These are phyloP conservation scores for Zoanthus gigantus DNA, from an alignment of 92 coral and sea anemone species.

Conservation along the genomic window DNA sequence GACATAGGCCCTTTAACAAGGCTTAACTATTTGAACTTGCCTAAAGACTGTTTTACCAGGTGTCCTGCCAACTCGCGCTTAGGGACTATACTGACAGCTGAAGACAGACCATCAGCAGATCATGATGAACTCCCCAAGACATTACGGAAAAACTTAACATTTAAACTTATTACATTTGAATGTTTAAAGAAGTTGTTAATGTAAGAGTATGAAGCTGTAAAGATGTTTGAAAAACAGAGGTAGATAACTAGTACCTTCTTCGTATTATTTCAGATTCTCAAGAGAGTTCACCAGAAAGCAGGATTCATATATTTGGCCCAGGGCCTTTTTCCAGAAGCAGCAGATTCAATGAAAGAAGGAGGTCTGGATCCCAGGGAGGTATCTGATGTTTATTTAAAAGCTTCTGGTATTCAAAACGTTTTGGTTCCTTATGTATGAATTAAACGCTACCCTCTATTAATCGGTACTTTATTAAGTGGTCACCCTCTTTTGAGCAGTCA, in stretches of 20 bases:
- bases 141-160: too few species aligned
- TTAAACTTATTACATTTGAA: too few species aligned
- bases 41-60: too few species aligned
- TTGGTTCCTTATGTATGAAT: neutral
- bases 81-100: too few species aligned
- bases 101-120: too few species aligned
- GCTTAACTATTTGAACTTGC: too few species aligned
- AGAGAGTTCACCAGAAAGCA: conserved; percentile 89
- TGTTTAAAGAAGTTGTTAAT: too few species aligned
- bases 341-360: conserved; percentile 86
- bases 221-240: neutral
- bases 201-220: neutral
- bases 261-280: conserved; percentile 66
- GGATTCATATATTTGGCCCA: conserved; percentile 90
- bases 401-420: neutral
- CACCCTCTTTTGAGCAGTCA: too few species aligned
- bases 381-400: neutral
- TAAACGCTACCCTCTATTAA: neutral
- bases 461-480: too few species aligned
- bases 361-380: conserved; percentile 97
- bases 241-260: neutral
- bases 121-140: too few species aligned
- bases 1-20: too few species aligned
- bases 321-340: conserved; percentile 86
- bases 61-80: too few species aligned